Evolutionary conservation across 1,140 invertebrate genomes (phyloP), one percentile per base, ranked within the genome.

Genomic region (Trichomalopsis sarcophagae): DNA sequence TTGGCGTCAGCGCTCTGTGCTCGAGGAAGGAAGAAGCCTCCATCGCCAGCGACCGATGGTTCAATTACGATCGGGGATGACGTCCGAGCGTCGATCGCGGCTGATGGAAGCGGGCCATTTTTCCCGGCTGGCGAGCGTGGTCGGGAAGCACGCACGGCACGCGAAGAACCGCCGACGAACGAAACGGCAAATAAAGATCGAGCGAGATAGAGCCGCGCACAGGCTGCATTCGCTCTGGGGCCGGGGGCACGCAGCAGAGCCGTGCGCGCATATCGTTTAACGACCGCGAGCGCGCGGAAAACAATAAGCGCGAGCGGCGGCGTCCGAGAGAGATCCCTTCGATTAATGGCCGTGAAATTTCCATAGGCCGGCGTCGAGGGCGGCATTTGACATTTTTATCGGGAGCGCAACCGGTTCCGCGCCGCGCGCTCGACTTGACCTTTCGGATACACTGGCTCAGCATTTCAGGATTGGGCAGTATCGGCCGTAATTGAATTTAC

Each of bases 301-400:
- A 86, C 84, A 86, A 86, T 82, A 82, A 82, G 73, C 84, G 30
- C 80, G 75, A 1, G 75, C 13, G 23, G n/a, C 69, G 69, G 23
- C 11, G 40, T 44, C 40, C 69, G 23, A 71, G 69, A n/a, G 75
- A 86, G 84, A 86, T 82, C 68, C 73, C 66, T 82, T 86, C 80
- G 84, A 86, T 86, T 82, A 82, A 77, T 69, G 84, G 75, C 84
- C 84, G 80, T 86, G 84, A 86, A 86, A 86, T 86, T 82, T 86
- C 81, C 84, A 82, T 82, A 78, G 17, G 77, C 69, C 62, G 36
- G n/a, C 36, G 14, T n/a, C 33, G 74, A 50, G 21, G 71, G 23
- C 75, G 75, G n/a, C 75, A 55, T 77, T 86, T 86, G 84, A 82
- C 80, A 78, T 86, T 86, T 86, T 82, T 86, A 86, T 78, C 36